Conservation (phyloP, 2,113 vertebrate genomes). For the Zingel zingel region DNA sequence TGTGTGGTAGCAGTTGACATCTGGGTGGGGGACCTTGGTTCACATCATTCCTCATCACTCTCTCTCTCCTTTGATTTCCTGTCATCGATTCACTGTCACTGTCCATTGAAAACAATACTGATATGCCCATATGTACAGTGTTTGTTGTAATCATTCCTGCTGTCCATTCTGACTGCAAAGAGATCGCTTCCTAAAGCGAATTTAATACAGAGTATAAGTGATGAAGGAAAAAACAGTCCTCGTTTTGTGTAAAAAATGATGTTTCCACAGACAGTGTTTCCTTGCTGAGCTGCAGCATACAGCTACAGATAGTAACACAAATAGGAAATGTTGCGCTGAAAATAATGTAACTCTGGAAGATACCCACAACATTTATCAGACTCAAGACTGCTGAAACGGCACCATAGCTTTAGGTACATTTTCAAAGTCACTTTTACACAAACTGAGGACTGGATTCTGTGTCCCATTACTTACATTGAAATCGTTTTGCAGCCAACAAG, state of each 20-base stretch:
- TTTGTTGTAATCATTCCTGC: background rate
- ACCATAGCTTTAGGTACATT: background rate
- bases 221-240: background rate
- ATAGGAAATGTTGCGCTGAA: background rate
- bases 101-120: background rate
- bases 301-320: background rate
- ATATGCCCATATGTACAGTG: background rate
- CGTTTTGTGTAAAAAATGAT: background rate
- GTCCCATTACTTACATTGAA: too few relatives aligned
- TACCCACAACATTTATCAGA: background rate
- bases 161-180: background rate
- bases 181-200: background rate
- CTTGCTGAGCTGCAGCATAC: background rate
- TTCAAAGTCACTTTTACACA: background rate
- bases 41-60: background rate
- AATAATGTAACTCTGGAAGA: background rate
- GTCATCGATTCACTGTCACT: background rate
- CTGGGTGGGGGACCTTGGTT: background rate
- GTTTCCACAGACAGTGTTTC: background rate
- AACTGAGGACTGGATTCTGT: background rate
- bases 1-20: background rate
- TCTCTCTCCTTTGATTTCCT: constrained; percentile 1
- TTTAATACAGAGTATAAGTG: background rate
- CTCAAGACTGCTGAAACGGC: background rate
- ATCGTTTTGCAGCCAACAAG: background rate